These are phyloP conservation scores for Hephaestus fuliginosus DNA, from an alignment of 2,797 vertebrate genomes.

Conservation along the genomic window DNA sequence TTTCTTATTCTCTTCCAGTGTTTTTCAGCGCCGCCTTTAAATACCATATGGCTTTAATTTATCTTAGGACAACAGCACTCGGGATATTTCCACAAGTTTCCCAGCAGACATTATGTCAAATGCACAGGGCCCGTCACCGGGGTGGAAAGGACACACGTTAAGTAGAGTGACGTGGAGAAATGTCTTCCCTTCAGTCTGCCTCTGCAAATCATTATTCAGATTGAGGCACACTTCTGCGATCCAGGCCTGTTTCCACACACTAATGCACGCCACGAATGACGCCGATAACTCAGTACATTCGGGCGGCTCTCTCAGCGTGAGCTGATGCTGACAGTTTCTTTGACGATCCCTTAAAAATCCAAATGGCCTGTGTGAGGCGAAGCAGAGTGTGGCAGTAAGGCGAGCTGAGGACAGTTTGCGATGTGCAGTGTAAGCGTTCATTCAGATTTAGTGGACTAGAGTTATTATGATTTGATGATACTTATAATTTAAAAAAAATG, in stretches of 20 bases:
- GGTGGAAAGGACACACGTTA: constrained; percentile 62
- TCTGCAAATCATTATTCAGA: constrained; percentile 77
- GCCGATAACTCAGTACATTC: constrained; percentile 64
- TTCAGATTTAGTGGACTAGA: constrained; percentile 37
- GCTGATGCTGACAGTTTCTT: constrained; percentile 66
- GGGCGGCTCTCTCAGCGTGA: constrained; percentile 53
- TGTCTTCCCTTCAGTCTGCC: constrained; percentile 60
- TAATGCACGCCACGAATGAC: constrained; percentile 62
- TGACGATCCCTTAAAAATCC: constrained; percentile 66
- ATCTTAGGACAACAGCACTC: constrained; percentile 22
- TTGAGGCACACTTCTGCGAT: constrained; percentile 69
- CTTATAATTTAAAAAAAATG: constrained; percentile 39
- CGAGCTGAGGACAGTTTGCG: constrained; percentile 23
- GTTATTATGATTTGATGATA: constrained; percentile 44
- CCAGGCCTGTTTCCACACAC: constrained; percentile 51
- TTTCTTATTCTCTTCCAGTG: background rate
- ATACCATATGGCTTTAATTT: constrained; percentile 28
- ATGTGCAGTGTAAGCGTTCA: constrained; percentile 46
- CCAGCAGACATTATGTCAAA: constrained; percentile 45
- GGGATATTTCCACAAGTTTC: constrained; percentile 35
- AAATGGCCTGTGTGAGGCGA: constrained; percentile 45
- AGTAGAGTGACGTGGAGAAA: constrained; percentile 68
- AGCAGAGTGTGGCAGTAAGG: constrained; percentile 2
- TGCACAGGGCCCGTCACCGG: constrained; percentile 32
- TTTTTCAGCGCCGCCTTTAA: background rate